Evolutionary conservation across 2,888 invertebrate species (phyloP), one percentile per base, ranked within the genome.

Genomic region (Eulithis testata): DNA sequence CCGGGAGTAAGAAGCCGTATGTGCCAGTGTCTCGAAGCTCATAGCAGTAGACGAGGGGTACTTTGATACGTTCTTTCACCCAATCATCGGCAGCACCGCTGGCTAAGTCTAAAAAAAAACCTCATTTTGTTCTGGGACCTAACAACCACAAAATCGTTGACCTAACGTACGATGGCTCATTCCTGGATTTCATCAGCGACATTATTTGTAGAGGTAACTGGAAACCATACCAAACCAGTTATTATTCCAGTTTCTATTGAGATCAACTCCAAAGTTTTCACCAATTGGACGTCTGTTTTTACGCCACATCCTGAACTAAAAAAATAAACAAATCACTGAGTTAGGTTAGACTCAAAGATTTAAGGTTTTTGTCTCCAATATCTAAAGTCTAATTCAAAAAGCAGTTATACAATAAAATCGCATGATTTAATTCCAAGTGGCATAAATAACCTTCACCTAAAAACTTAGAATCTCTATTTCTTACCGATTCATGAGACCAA

Each of bases 291-390:
- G 82, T 56, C 87, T 86, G 0, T 95, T 95, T 80, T 96, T 96
- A 1, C 96, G 90, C 96, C 96, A 96, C 80, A 96, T 76, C 70
- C 96, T 93, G 79, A 82, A 95, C 97, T 60, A 31, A 44, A 44
- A 44, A 43, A 40, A 53, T 49, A 2, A 49, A 49, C 3, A 11
- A 21, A 49, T 8, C 21, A 2, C 11, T 11, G 1, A 47, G 6
- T 47, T 47, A 47, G 2, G 11, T 12, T 47, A 8, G 8, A 47
- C 45, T 14, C n/a, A 2, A 1, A 3, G n/a, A 21, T 11, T 21
- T 3, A 0, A 40, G 40, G 40, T 40, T 8, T 3, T 40, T 21
- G 2, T 21, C 2, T 21, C 21, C 21, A 21, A 21, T 21, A 2
- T 2, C 21, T 1, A 21, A 21, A 21, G 21, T 21, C 21, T 1